These are phyloP conservation scores for Drosophila helvetica DNA, from an alignment of 2,888 invertebrate genomes.

Conservation along the genomic window DNA sequence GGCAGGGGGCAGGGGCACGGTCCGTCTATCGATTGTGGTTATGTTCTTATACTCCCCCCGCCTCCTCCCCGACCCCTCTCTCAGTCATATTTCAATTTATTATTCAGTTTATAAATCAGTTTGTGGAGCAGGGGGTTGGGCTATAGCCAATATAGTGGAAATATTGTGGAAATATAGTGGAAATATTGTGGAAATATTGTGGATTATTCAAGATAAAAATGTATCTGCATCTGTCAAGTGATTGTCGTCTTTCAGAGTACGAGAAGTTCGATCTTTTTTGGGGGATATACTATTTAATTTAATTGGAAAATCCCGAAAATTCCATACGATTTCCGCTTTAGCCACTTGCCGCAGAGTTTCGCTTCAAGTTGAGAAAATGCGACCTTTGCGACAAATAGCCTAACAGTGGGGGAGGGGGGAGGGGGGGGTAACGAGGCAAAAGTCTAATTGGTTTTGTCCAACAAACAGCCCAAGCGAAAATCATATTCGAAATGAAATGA, in stretches of 20 bases:
- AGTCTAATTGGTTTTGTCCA: slow-evolving; percentile 46
- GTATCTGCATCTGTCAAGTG: too few relatives aligned
- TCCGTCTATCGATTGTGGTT: slow-evolving; percentile 31
- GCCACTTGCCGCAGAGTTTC: neutral
- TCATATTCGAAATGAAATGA: slow-evolving; percentile 64
- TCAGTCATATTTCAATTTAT: slow-evolving; percentile 12
- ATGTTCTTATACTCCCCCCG: slow-evolving; percentile 2
- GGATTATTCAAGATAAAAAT: too few relatives aligned
- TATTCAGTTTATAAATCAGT: neutral
- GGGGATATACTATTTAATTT: too few relatives aligned
- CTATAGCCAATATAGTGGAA: too few relatives aligned
- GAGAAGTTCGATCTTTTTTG: neutral
- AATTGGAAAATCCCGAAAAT: neutral
- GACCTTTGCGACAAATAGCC: slow-evolving; percentile 31
- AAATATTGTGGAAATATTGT: neutral
- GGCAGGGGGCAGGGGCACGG: neutral
- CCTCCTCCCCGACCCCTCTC: slow-evolving; percentile 3
- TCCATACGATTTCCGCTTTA: too few relatives aligned
- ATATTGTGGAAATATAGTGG: neutral
- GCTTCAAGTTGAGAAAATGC: slow-evolving; percentile 26
- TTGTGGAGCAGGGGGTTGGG: too few relatives aligned
- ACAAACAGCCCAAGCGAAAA: slow-evolving; percentile 21
- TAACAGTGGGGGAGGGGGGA: neutral
- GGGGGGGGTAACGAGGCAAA: slow-evolving; percentile 25
- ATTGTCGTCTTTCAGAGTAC: too few relatives aligned